These are phyloP conservation scores for Potamilus streckersoni DNA, from an alignment of 1,140 invertebrate species.

Conservation along the genomic window DNA sequence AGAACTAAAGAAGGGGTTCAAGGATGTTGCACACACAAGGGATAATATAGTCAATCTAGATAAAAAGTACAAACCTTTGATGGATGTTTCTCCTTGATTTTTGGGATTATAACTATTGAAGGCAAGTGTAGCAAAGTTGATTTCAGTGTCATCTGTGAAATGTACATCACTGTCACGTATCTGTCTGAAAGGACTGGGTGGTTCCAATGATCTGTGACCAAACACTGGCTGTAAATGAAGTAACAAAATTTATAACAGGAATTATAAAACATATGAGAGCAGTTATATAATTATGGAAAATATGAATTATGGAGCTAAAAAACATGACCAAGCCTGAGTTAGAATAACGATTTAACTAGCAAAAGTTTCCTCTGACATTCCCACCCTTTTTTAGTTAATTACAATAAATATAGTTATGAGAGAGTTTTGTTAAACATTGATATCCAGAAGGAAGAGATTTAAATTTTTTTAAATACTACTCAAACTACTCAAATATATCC, in stretches of 20 bases:
- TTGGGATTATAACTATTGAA: constrained; percentile 45
- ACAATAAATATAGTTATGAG: too few species aligned
- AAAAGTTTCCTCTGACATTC: too few species aligned
- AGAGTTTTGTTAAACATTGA: too few species aligned
- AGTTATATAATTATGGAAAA: not conserved
- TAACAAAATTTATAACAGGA: constrained; percentile 3
- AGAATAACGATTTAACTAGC: too few species aligned
- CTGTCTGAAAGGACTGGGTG: constrained; percentile 42
- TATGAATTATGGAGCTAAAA: too few species aligned
- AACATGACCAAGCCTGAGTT: too few species aligned
- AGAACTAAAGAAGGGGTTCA: too few species aligned
- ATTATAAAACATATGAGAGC: not conserved
- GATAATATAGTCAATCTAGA: not conserved
- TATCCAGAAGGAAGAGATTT: too few species aligned
- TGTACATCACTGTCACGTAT: constrained; percentile 50
- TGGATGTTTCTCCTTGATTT: constrained; percentile 49
- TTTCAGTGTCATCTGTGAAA: constrained; percentile 55
- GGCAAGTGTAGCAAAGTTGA: constrained; percentile 47
- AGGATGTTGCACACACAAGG: too few species aligned
- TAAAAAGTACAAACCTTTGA: constrained; percentile 51
- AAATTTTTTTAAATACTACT: too few species aligned
- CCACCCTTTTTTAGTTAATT: too few species aligned
- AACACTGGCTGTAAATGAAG: constrained; percentile 50
- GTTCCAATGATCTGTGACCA: constrained; percentile 53
- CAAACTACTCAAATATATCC: too few species aligned